Percentiles rank a stretch among this genome's conserved stretches.
Evolutionary conservation across 2,797 vertebrate genomes (phyloP).

Genomic region (Lacerta agilis): DNA sequence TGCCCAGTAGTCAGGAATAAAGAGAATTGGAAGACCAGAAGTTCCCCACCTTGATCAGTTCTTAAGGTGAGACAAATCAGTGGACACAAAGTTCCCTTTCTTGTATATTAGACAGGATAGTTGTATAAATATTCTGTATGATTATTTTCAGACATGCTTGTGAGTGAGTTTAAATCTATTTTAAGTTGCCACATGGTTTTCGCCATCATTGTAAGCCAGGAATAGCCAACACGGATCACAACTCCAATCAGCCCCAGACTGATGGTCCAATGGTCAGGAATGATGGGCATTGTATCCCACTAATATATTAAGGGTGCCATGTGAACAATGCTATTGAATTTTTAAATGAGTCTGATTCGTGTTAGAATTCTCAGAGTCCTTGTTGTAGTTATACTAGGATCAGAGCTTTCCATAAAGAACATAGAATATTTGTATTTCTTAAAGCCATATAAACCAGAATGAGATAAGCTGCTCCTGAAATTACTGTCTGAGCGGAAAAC

Average conservation of each 20-base stretch:
- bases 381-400: slow-evolving; percentile 51
- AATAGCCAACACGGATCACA: too few species aligned
- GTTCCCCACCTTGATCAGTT: too few species aligned
- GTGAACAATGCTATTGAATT: neutral
- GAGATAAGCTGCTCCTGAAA: slow-evolving; percentile 24
- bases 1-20: too few species aligned
- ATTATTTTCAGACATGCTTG: neutral
- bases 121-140: neutral
- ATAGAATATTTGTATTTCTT: slow-evolving; percentile 38
- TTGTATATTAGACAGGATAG: neutral
- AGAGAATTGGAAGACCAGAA: too few species aligned
- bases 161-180: neutral
- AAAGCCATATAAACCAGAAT: slow-evolving; percentile 51
- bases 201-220: slow-evolving; percentile 16
- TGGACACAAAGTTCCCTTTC: neutral
- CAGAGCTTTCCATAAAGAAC: slow-evolving; percentile 38
- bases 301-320: neutral
- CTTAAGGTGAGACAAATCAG: neutral
- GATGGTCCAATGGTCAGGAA: too few species aligned
- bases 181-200: slow-evolving; percentile 27
- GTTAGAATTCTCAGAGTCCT: slow-evolving; percentile 44
- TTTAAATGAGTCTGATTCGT: slow-evolving; percentile 21
- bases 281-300: too few species aligned
- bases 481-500: slow-evolving; percentile 67
- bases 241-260: too few species aligned